phyloP scores from a whole-genome alignment of 2,797 vertebrate genomes.

The Leucoraja ocellata region DNA sequence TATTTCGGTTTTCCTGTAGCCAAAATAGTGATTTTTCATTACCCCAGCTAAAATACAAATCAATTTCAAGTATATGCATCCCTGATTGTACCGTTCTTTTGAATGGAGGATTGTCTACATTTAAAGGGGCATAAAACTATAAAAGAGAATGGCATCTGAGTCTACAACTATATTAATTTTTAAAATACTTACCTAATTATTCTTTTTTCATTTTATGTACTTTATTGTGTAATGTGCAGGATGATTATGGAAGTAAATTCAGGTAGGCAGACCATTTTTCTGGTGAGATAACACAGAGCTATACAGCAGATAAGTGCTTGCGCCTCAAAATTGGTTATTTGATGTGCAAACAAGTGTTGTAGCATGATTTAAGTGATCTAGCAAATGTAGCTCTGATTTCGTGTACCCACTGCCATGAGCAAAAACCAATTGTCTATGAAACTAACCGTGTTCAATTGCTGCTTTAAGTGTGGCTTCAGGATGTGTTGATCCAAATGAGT shows the following conservation, averaged over 20 bases:
- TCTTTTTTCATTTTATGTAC: neutral
- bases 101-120: neutral
- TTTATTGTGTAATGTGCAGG: neutral
- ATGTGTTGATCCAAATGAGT: slow-evolving; percentile 93
- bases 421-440: slow-evolving; percentile 50
- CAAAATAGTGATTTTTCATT: neutral
- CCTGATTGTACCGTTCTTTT: neutral
- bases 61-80: neutral
- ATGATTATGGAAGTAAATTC: neutral
- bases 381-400: slow-evolving; percentile 55
- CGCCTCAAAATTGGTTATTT: slow-evolving; percentile 16
- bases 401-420: slow-evolving; percentile 61
- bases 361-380: slow-evolving; percentile 60
- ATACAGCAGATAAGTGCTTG: neutral
- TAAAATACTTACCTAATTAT: neutral
- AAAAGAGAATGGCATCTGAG: neutral
- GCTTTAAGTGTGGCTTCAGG: slow-evolving; percentile 89
- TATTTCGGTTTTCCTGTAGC: neutral
- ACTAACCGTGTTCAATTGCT: slow-evolving; percentile 85
- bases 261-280: neutral
- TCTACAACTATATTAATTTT: neutral
- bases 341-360: slow-evolving; percentile 44
- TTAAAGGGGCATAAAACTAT: neutral
- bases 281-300: neutral
- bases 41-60: neutral